Evolutionary conservation across 2,888 invertebrate species (phyloP), one percentile per base, ranked within the genome.

Genomic region (Tachina lurida): DNA sequence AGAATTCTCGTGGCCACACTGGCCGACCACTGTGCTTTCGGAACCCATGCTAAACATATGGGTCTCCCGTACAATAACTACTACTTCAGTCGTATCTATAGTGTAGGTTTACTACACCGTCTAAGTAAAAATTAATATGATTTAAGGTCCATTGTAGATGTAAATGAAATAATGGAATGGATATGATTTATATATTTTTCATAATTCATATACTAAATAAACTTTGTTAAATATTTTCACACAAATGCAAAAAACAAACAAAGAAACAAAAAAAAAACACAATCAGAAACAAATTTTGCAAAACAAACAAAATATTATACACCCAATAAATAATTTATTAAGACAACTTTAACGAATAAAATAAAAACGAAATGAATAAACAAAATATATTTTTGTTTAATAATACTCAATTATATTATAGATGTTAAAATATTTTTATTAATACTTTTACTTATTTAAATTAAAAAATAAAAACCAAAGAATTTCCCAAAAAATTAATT

Each of bases 401-500:
- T 15, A 22, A 49, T n/a, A 62, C 56, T 73, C 41, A 58, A 58
- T 45, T 78, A 31, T 54, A 47, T 31, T n/a, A 39, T 31, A 84
- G 17, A 73, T 67, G 60, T 73, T 84, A 43, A 15, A 41, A 58
- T 22, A 63, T 71, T 81, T 81, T 75, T 75, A 71, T 79, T 45
- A 74, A 75, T 47, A 67, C 71, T 60, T 19, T 76, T 15, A 79
- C 49, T 43, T 60, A 63, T 67, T 54, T 60, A 62, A 62, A n/a
- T 49, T 60, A 49, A 67, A 73, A 39, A n/a, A 22, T 52, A 58
- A 17, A 1, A 63, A 39, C 1, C 7, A 56, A 56, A 43, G 13
- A 65, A 58, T 41, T 45, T 8, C 47, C 65, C 67, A 17, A 52
- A 41, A 17, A 39, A 31, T 3, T 10, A 58, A 5, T n/a, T 9